Base-by-base conservation (phyloP, 2,888 invertebrate genomes). In the Drosophila prostipennis region DNA sequence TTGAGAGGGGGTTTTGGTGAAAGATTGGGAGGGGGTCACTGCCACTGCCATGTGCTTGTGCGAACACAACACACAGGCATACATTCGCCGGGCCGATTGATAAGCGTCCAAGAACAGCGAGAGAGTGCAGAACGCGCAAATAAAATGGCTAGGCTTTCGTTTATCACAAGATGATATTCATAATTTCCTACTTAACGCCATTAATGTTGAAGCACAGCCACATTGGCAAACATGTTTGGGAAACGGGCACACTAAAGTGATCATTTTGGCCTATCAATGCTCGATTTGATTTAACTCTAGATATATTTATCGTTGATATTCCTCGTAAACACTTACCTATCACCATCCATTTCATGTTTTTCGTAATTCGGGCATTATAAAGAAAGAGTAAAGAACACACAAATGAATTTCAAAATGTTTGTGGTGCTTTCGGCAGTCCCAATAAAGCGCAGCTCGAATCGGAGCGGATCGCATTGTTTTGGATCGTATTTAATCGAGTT, bases 1-100 rank as follows among this genome's bases (percentile, higher is more conserved):
- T 34, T 48, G 42, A 14, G 13, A 32, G 34, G 55, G 55, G 57
- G 23, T 19, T 53, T 32, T 4, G 19, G n/a, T 29, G 56, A n/a
- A 8, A 39, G 32, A 32, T 29, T 7, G 32, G 45, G 37, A 29
- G 32, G 23, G 29, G 26, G 54, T 67, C 64, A 67, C 61, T 63
- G 61, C 61, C 68, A 65, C 67, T 67, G 67, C 56, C 67, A 67
- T 67, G 68, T 67, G 68, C 68, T 68, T 26, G 26, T 26, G 26
- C 26, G 26, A 67, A 59, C 42, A 52, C 73, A 61, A 68, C n/a
- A 67, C 52, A 70, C 49, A 57, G n/a, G 16, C 34, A 32, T 14
- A 53, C 14, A 59, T 71, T 54, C 70, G 53, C 60, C 71, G 65
- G 64, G 51, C 23, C n/a, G 23, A 51, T 26, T 67, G 64, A 65